These are phyloP conservation scores for Drosophila villosipedis DNA, from an alignment of 2,888 invertebrate genomes.

Conservation along the genomic window DNA sequence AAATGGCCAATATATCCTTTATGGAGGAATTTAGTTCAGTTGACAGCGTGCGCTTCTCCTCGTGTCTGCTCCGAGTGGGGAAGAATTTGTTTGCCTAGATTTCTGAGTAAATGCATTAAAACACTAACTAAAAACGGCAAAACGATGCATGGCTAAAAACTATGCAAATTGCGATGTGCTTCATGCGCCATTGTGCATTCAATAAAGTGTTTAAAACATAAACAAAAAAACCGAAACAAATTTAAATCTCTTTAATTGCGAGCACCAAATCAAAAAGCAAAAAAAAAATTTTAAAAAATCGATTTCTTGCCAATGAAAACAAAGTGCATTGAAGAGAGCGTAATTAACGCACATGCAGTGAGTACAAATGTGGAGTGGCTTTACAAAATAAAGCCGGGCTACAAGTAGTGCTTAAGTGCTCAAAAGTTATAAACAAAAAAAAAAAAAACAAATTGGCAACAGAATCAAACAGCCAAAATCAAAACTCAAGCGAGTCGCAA, in stretches of 20 bases:
- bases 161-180: slow-evolving; percentile 20
- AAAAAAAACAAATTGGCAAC: background rate
- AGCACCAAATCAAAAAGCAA: slow-evolving; percentile 55
- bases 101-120: slow-evolving; percentile 9
- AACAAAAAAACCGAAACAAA: slow-evolving; percentile 1
- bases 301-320: slow-evolving; percentile 76
- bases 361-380: background rate
- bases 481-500: slow-evolving; percentile 20
- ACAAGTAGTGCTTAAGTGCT: background rate
- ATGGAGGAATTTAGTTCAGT: slow-evolving; percentile 77
- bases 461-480: slow-evolving; percentile 14
- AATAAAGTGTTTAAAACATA: slow-evolving; percentile 23
- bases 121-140: slow-evolving; percentile 20
- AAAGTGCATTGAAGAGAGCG: slow-evolving; percentile 59
- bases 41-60: slow-evolving; percentile 73
- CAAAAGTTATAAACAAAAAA: slow-evolving; percentile 30
- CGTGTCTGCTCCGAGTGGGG: slow-evolving; percentile 56
- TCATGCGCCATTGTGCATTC: slow-evolving; percentile 15
- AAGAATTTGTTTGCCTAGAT: slow-evolving; percentile 40
- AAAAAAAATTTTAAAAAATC: slow-evolving; percentile 61
- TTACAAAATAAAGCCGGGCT: slow-evolving; percentile 11
- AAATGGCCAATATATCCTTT: slow-evolving; percentile 56
- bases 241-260: slow-evolving; percentile 38
- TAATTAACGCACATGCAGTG: slow-evolving; percentile 10
- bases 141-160: slow-evolving; percentile 16